Base-by-base conservation (phyloP, 1,140 invertebrate species). In the Pristionchus pacificus region DNA sequence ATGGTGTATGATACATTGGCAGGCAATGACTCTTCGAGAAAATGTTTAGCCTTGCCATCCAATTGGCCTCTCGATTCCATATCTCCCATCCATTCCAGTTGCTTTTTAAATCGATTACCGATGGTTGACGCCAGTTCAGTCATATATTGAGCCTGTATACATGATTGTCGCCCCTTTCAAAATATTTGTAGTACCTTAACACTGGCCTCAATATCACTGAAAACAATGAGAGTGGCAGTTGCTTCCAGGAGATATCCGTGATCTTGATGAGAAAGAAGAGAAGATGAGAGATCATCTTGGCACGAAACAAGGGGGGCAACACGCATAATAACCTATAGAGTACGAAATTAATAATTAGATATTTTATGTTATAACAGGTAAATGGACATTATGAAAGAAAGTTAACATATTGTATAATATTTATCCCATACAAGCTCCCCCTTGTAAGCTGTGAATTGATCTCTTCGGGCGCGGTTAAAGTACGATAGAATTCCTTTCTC, bases 161-260 rank as follows among this genome's bases (percentile, higher is more conserved):
- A 49, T 6, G 19, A 49, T 49, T 49, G 19, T 6, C 6, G 6
- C 6, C 6, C 6, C 38, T 63, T 61, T 62, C 2, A 49, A 19
- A 49, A 49, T 6, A 49, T 10, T 19, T 6, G 19, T 19, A 19
- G 19, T 10, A 49, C 38, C 38, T 49, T 49, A 49, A 10, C 38
- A 10, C 19, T 19, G 6, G 65, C 25, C 10, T 32, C 58, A 0
- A 75, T 24, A 19, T 68, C 66, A 32, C 74, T 71, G 65, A 65
- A 65, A 13, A 75, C 70, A 57, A 75, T 75, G 1, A 75, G 29
- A 2, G 74, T 75, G 1, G 74, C 70, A 15, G 70, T 75, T 2
- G 71, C 57, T 55, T 75, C 74, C 25, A 75, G 74, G 28, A 75
- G 65, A 60, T 67, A 75, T 27, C 62, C 65, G 31, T 75, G 74